Base-by-base conservation (phyloP, 2,113 vertebrate genomes). In the Stigmatopora nigra region DNA sequence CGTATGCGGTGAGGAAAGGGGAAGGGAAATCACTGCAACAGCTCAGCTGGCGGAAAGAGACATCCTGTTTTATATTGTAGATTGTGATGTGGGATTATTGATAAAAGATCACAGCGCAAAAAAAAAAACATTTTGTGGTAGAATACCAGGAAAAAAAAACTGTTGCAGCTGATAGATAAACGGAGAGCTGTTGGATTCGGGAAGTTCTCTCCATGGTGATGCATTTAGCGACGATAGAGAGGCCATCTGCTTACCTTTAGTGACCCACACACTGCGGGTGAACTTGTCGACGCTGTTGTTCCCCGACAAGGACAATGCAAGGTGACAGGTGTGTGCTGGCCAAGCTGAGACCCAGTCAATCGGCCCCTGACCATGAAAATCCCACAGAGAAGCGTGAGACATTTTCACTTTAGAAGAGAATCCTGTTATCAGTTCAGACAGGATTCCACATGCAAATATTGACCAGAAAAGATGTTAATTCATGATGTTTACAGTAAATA, bases 241-340 rank as follows among this genome's bases (percentile, higher is more conserved):
- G 61, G 79, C 58, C 58, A 48, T 53, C 49, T 63, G 59, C 67
- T 53, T 72, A 63, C 67, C 69, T 81, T 68, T 48, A 47, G 35
- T 44, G 11, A 83, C 65, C 70, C 71, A 70, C 64, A 14, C 47
- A 59, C 65, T 61, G 5, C 46, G 58, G 59, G 35, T 61, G 31
- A 35, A 52, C 22, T 36, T 5, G 19, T 1, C 15, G 22, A 71
- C 67, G 62, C 52, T 56, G 64, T 75, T 65, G 59, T 64, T 51
- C 65, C 70, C 62, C 57, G 7, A 53, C 58, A 72, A 70, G 77
- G 63, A 63, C 60, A 25, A 81, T 74, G 69, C 70, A 76, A 82
- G 75, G 74, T 77, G 82, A 84, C 82, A 80, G 72, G 73, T 77
- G 75, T 12, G 65, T 78, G 70, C 76, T 78, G 79, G 78, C 81